phyloP scores from a whole-genome alignment of 1,140 invertebrate genomes.

The Chionoecetes opilio region DNA sequence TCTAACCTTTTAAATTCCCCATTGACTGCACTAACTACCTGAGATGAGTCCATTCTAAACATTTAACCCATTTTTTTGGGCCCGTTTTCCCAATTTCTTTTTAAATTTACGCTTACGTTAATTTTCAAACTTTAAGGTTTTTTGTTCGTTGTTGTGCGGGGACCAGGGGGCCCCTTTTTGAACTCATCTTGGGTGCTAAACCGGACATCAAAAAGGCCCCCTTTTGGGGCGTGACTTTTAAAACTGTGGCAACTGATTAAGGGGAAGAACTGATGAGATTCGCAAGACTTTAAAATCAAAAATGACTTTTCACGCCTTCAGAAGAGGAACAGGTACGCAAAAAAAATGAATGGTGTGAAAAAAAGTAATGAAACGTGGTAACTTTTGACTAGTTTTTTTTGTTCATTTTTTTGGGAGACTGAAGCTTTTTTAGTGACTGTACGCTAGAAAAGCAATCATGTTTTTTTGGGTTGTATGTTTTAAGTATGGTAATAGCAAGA shows the following conservation, averaged over 20 bases:
- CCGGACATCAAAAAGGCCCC: constrained; percentile 99
- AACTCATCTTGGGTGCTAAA: constrained; percentile 97
- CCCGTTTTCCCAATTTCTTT: no score
- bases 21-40: no score
- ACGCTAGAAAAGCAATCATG: no score
- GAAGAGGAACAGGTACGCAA: constrained; percentile 98
- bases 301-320: constrained; percentile 98
- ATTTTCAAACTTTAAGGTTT: not conserved
- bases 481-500: not conserved
- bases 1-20: no score
- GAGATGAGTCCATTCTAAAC: no score
- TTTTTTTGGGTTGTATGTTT: not conserved
- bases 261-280: constrained; percentile 99
- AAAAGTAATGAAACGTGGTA: constrained; percentile 88
- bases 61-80: no score
- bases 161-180: constrained; percentile 98
- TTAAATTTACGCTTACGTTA: not conserved
- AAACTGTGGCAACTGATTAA: constrained; percentile 99
- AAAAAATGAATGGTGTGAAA: constrained; percentile 99
- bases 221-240: constrained; percentile 98
- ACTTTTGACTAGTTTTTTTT: not conserved
- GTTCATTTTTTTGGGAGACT: not conserved
- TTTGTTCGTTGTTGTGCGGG: constrained; percentile 84
- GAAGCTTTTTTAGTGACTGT: not conserved
- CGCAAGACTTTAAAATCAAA: constrained; percentile 99